A percentile compares a stretch with the other conserved stretches of the same genome.
Conservation (phyloP, 1,140 invertebrate species). For the Bombus terrestris region DNA sequence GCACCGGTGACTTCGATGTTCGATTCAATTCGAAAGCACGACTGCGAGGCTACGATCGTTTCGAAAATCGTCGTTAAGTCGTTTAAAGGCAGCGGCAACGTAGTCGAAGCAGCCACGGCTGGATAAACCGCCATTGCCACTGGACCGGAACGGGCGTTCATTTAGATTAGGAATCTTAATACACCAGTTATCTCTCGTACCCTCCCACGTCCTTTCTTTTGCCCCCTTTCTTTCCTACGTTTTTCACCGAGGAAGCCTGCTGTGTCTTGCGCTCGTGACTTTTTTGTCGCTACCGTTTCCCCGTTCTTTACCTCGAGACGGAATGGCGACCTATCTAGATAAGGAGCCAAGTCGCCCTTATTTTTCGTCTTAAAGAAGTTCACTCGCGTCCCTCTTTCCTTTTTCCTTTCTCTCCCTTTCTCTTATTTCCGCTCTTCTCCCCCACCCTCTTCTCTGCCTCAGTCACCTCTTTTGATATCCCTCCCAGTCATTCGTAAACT, state of each 20-base stretch:
- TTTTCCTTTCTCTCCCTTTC: neutral
- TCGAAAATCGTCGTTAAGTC: constrained; percentile 56
- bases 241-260: constrained; percentile 1
- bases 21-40: constrained; percentile 35
- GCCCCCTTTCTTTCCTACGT: constrained; percentile 20
- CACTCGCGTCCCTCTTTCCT: constrained; percentile 13
- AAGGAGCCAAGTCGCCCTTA: constrained; percentile 57
- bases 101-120: constrained; percentile 2
- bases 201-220: neutral
- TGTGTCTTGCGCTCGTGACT: constrained; percentile 52
- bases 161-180: constrained; percentile 73
- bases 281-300: constrained; percentile 53
- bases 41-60: constrained; percentile 12
- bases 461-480: neutral
- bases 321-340: constrained; percentile 66
- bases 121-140: constrained; percentile 53
- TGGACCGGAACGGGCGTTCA: constrained; percentile 70
- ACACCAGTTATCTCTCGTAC: constrained; percentile 61
- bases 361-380: constrained; percentile 62
- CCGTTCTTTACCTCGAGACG: constrained; percentile 54
- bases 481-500: constrained; percentile 3
- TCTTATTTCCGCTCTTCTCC: neutral
- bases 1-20: neutral
- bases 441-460: no score
- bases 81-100: constrained; percentile 55